Base-by-base conservation (phyloP, 2,888 invertebrate species). In the Tenthredo amoena region DNA sequence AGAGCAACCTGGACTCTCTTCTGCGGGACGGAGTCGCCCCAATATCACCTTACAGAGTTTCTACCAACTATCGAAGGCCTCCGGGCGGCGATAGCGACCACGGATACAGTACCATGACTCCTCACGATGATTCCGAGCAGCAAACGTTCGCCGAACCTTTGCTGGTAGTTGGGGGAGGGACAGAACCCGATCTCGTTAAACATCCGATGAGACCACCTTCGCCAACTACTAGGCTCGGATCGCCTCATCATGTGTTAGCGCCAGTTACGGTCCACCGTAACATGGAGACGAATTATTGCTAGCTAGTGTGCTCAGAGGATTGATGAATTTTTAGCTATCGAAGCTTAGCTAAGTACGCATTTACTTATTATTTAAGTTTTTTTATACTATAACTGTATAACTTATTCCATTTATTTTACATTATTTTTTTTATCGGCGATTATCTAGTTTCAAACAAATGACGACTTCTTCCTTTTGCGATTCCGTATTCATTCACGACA, bases 21-120 rank as follows among this genome's bases (percentile, higher is more conserved):
- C 94, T 96, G 89, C 95, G 96, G 87, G 95, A 95, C 86, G 94
- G 94, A 87, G 96, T 96, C 77, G 96, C 96, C 26, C 96, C 96
- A 6, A 96, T 98, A 88, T 98, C 98, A 2, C 98, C 98, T 0
- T 98, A 98, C 92, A 96, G 97, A 87, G 97, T 98, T 87, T 96
- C 97, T 72, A 97, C 97, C 0, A 96, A 96, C 84, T 98, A 98
- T 92, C 95, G 97, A 47, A 96, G 97, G 4, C 96, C 96, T 74
- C 95, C 96, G 0, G 96, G 97, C 0, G 96, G 96, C 72, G 97
- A 97, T 89, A 98, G 98, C n/a, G 99, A 99, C 94, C 98, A 98
- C 91, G 99, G 99, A 1, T 99, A 99, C 93, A 98, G 98, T 3
- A 98, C 98, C 0, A 98, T 98, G 98, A 98, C 98, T 0, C 98